Base-by-base conservation (phyloP, 1,140 invertebrate genomes). In the Rhynchophorus ferrugineus region DNA sequence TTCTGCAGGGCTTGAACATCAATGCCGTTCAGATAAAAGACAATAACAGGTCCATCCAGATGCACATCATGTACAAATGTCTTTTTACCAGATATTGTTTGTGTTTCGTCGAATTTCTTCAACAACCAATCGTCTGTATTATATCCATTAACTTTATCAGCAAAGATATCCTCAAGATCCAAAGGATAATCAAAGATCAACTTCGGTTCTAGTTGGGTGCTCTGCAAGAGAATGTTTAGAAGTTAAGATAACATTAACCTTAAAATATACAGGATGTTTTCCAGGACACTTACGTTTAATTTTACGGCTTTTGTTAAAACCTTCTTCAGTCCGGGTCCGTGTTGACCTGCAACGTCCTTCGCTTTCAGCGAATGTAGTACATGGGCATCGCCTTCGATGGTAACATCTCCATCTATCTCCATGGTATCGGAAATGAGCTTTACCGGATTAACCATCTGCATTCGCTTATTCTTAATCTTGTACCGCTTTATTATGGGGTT, bases 371-470 rank as follows among this genome's bases (percentile, higher is more conserved):
- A 17, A 16, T 65, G 50, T 14, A 64, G 62, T 21, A 75, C 65
- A 9, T 57, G 59, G 3, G 71, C 68, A 45, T 69, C 57, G 17
- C 72, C 71, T 14, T 60, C 59, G 5, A 76, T 70, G 1, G 54
- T 61, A 51, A 65, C 69, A 57, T 74, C 65, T 1, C 69, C 72
- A 13, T 63, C 56, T 2, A 73, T 36, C 1, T 73, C 35, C 2
- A 62, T 33, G 3, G 33, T 7, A 19, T 68, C 54, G 11, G 67
- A 56, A 33, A 71, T 53, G 3, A 71, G 67, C 2, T 61, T 63
- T 22, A 66, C 65, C 3, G 73, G 70, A 48, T 69, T 71, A 46
- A 73, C 65, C 37, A 64, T 61, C 5, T 63, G 56, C n/a, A 75
- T 51, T 16, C 64, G 57, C 18, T 64, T 42, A 20, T 69, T 69